Percentiles rank a stretch among this genome's conserved stretches.
phyloP scores from a whole-genome alignment of 2,888 invertebrate species.

The Melinaea marsaeus region DNA sequence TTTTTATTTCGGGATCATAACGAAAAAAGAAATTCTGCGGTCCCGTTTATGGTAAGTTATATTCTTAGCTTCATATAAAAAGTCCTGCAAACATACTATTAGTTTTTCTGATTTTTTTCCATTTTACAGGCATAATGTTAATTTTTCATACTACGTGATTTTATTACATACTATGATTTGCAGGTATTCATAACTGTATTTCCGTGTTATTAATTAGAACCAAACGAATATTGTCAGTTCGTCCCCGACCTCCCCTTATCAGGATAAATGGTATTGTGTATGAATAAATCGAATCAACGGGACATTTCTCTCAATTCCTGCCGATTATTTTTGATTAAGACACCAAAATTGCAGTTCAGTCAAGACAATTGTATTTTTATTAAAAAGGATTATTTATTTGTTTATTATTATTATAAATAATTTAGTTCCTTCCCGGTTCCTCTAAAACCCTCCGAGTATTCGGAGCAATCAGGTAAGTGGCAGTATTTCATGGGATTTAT shows the following conservation, averaged over 20 bases:
- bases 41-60: too few species aligned
- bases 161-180: too few species aligned
- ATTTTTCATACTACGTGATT: too few species aligned
- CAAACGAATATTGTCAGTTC: not conserved
- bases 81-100: too few species aligned
- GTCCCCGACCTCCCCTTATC: not conserved
- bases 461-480: constrained; percentile 22
- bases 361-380: too few species aligned
- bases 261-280: constrained; percentile 10
- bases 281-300: not conserved
- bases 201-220: constrained; percentile 1
- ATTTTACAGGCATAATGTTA: too few species aligned
- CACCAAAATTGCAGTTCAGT: too few species aligned
- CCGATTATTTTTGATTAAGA: too few species aligned
- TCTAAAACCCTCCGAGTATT: constrained; percentile 1
- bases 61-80: too few species aligned
- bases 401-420: not conserved
- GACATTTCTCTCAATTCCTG: not conserved
- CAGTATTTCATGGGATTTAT: constrained; percentile 14
- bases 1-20: too few species aligned
- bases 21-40: too few species aligned
- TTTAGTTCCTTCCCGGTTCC: not conserved
- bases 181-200: not conserved
- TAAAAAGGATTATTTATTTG: not conserved
- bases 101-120: too few species aligned